phyloP scores from a whole-genome alignment of 2,113 vertebrate genomes.

The Cyprinodon variegatus region DNA sequence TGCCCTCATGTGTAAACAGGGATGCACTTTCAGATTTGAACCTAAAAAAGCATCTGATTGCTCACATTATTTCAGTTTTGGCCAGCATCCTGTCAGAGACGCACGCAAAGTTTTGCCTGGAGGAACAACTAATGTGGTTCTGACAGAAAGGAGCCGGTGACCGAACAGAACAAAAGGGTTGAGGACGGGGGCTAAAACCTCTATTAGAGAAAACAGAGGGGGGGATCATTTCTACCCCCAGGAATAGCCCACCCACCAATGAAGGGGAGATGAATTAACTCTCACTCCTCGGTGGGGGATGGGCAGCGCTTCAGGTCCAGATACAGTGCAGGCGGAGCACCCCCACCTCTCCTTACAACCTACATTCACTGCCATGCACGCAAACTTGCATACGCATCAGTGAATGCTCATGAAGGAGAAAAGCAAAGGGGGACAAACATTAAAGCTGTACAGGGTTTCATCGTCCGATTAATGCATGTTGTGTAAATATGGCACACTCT shows the following conservation, averaged over 20 bases:
- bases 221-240: slow-evolving; percentile 60
- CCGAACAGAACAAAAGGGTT: slow-evolving; percentile 39
- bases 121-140: slow-evolving; percentile 35
- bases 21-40: slow-evolving; percentile 18
- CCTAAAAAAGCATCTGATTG: neutral
- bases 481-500: slow-evolving; percentile 62
- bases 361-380: slow-evolving; percentile 57
- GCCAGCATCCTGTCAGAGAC: slow-evolving; percentile 19
- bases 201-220: slow-evolving; percentile 60
- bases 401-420: slow-evolving; percentile 51
- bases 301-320: slow-evolving; percentile 33
- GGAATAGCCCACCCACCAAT: slow-evolving; percentile 63
- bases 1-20: neutral
- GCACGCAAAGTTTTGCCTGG: slow-evolving; percentile 21
- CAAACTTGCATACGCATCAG: slow-evolving; percentile 70
- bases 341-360: slow-evolving; percentile 6
- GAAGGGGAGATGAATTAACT: slow-evolving; percentile 60
- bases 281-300: slow-evolving; percentile 21
- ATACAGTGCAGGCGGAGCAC: slow-evolving; percentile 42
- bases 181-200: slow-evolving; percentile 47
- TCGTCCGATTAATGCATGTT: slow-evolving; percentile 67
- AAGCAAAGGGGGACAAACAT: slow-evolving; percentile 43
- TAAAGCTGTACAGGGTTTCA: slow-evolving; percentile 43
- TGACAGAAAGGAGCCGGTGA: slow-evolving; percentile 43
- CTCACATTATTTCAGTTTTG: neutral